Conservation (phyloP, 1,140 invertebrate genomes). For the Caenorhabditis latens region DNA sequence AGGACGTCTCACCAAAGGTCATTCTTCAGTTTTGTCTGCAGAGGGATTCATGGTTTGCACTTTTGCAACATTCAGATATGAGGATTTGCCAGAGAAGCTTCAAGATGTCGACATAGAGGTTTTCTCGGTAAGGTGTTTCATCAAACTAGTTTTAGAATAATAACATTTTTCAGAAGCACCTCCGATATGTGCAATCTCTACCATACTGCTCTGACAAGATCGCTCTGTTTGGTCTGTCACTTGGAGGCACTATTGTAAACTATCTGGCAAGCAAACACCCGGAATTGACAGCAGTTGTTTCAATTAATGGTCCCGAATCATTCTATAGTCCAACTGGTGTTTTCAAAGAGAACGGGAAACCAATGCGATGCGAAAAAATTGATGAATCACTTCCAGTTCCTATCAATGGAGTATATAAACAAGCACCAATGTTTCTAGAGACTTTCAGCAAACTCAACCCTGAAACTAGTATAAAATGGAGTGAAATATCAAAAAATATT, state of each 20-base stretch:
- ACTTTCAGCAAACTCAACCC: background rate
- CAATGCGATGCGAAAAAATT: background rate
- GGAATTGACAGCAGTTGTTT: background rate
- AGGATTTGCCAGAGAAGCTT: background rate
- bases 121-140: background rate
- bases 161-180: background rate
- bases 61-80: background rate
- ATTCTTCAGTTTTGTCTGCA: background rate
- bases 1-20: background rate
- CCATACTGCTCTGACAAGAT: constrained; percentile 1
- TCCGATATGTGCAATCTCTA: background rate
- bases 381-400: background rate
- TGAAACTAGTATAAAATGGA: constrained; percentile 5
- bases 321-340: background rate
- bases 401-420: background rate
- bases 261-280: background rate
- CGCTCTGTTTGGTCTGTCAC: background rate
- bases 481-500: background rate
- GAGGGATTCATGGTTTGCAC: background rate
- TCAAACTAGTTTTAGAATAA: background rate
- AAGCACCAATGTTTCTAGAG: background rate
- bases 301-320: background rate
- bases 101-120: background rate
- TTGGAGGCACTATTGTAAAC: background rate
- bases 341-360: background rate